Evolutionary conservation across 2,797 vertebrate species (phyloP).

Genomic region (Odontamblyopus lacepedii): DNA sequence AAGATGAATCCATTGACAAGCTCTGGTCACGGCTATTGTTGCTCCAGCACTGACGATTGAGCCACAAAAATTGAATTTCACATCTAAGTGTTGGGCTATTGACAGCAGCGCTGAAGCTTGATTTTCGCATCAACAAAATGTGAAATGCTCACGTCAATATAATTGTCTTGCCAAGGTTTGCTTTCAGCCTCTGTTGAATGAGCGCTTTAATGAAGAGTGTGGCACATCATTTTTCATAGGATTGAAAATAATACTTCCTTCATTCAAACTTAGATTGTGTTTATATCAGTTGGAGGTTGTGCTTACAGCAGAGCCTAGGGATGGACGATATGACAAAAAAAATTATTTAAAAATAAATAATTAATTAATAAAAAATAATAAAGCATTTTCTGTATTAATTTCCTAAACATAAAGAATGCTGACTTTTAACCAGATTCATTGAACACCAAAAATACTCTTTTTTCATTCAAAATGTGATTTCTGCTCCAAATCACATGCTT

Average conservation of each 20-base stretch:
- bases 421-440: too few species aligned
- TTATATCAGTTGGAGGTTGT: background rate
- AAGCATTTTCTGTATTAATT: too few species aligned
- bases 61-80: slow-evolving; percentile 58
- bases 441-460: too few species aligned
- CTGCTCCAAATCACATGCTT: too few species aligned
- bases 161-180: slow-evolving; percentile 34
- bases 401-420: too few species aligned
- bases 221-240: background rate
- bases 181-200: slow-evolving; percentile 4
- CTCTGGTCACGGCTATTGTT: slow-evolving; percentile 15
- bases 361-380: too few species aligned
- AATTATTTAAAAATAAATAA: too few species aligned
- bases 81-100: slow-evolving; percentile 33
- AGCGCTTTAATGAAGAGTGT: slow-evolving; percentile 32
- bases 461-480: too few species aligned
- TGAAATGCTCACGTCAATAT: slow-evolving; percentile 43
- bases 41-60: slow-evolving; percentile 32
- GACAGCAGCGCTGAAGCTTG: slow-evolving; percentile 28
- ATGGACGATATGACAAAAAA: too few species aligned
- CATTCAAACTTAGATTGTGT: background rate
- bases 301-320: background rate
- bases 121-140: slow-evolving; percentile 42
- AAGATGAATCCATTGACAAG: slow-evolving; percentile 41
- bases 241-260: background rate